Evolutionary conservation across 2,113 vertebrate genomes (phyloP).

Genomic region (Zosterops hypoxanthus): DNA sequence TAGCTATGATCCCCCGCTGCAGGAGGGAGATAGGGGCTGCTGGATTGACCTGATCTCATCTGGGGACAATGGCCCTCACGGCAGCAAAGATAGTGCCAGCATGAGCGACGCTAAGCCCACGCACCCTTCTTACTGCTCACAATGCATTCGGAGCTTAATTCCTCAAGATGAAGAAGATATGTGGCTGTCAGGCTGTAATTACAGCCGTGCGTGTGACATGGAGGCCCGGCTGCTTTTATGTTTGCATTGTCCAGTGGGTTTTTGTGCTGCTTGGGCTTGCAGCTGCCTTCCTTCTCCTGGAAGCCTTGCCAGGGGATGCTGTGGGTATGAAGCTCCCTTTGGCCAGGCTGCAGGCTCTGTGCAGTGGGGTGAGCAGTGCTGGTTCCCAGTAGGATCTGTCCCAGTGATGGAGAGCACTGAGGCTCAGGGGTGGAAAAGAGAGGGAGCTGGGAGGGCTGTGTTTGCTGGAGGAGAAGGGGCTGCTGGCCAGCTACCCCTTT

Average conservation of each 20-base stretch:
- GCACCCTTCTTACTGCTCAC: slow-evolving; percentile 30
- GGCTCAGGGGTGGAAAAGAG: not conserved
- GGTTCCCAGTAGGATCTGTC: not conserved
- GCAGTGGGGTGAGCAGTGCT: not conserved
- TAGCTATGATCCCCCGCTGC: slow-evolving; percentile 12
- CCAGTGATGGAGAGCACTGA: not conserved
- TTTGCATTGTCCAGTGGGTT: not conserved
- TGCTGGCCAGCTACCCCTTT: not conserved
- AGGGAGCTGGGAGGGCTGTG: not conserved
- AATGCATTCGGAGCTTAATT: slow-evolving; percentile 41
- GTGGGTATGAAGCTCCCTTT: not conserved
- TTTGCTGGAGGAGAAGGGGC: not conserved
- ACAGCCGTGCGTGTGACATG: not conserved
- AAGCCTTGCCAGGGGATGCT: not conserved
- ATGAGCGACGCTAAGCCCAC: slow-evolving; percentile 34
- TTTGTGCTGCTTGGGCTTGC: not conserved
- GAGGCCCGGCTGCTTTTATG: not conserved
- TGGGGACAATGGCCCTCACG: slow-evolving; percentile 33
- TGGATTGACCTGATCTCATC: slow-evolving; percentile 47
- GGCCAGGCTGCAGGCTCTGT: not conserved
- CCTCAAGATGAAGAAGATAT: slow-evolving; percentile 53
- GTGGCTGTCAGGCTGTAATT: slow-evolving; percentile 54
- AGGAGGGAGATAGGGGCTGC: slow-evolving; percentile 5
- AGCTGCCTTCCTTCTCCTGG: not conserved
- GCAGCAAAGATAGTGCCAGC: slow-evolving; percentile 5